Evolutionary conservation across 2,888 invertebrate species (phyloP).

Genomic region (Acleris literana): DNA sequence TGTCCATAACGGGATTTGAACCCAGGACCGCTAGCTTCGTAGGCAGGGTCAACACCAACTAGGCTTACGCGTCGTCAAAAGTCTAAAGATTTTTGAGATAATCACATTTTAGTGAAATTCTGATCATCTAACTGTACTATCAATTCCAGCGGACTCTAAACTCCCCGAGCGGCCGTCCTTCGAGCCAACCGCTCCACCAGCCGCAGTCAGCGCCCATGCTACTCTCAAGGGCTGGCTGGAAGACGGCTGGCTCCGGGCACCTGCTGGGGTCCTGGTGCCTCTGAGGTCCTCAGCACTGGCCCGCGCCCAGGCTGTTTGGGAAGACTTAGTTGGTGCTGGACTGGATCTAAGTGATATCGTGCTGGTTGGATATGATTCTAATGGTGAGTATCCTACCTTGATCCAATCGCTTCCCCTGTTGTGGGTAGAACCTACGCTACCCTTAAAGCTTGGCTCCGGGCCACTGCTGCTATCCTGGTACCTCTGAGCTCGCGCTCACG

Average conservation of each 20-base stretch:
- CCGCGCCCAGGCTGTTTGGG: slow-evolving; percentile 72
- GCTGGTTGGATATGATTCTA: slow-evolving; percentile 74
- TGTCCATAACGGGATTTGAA: too few species aligned
- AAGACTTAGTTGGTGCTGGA: slow-evolving; percentile 62
- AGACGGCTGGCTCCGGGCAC: slow-evolving; percentile 74
- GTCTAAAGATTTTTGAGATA: too few species aligned
- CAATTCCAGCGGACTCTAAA: slow-evolving; percentile 52
- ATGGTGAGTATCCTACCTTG: slow-evolving; percentile 63
- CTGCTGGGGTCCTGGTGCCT: slow-evolving; percentile 74
- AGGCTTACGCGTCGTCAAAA: too few species aligned
- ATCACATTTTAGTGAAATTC: too few species aligned
- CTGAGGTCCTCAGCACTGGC: slow-evolving; percentile 66
- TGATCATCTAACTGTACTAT: neutral
- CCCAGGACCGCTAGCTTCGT: too few species aligned
- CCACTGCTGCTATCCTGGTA: slow-evolving; percentile 73
- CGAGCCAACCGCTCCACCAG: slow-evolving; percentile 49
- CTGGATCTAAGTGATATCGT: slow-evolving; percentile 70
- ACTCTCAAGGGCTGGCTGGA: slow-evolving; percentile 71
- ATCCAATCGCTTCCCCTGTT: slow-evolving; percentile 48
- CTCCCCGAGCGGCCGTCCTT: slow-evolving; percentile 50
- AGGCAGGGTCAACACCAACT: too few species aligned
- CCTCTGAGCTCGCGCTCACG: slow-evolving; percentile 66
- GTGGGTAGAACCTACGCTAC: slow-evolving; percentile 50
- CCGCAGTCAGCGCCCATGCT: slow-evolving; percentile 54
- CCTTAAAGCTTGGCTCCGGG: slow-evolving; percentile 55